Evolutionary conservation across 2,113 vertebrate species (phyloP).

Genomic region (Nanorana parkeri): DNA sequence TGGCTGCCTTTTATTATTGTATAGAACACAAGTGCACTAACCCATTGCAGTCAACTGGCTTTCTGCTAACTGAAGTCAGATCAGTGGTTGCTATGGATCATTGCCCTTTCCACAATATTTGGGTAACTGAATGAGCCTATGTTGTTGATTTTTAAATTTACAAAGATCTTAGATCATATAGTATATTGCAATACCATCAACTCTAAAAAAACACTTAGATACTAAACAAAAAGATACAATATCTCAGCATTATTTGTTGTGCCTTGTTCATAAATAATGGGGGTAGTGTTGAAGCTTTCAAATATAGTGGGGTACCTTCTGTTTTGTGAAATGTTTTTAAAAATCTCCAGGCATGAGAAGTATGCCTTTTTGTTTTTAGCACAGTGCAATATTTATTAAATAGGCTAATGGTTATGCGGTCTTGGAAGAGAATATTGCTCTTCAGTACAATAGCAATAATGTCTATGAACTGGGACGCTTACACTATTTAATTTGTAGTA

Average conservation of each 20-base stretch:
- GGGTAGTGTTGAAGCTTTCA: neutral
- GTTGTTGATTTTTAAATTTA: too few species aligned
- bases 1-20: too few species aligned
- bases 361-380: conserved; percentile 15
- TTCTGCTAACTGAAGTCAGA: too few species aligned
- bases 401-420: conserved; percentile 29
- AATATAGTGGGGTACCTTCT: conserved; percentile 12
- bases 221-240: neutral
- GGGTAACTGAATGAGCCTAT: too few species aligned
- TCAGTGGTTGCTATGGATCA: too few species aligned
- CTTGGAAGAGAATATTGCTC: conserved; percentile 44
- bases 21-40: too few species aligned
- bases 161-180: too few species aligned
- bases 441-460: conserved; percentile 45
- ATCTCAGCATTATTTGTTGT: conserved; percentile 16
- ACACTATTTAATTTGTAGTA: conserved; percentile 31
- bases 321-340: neutral
- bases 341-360: neutral
- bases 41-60: too few species aligned
- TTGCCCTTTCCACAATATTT: too few species aligned
- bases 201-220: neutral
- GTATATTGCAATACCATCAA: neutral
- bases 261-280: conserved; percentile 11
- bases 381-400: conserved; percentile 16
- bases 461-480: conserved; percentile 40